Conservation (phyloP, 2,888 invertebrate species). For the Harmothoe impar region DNA sequence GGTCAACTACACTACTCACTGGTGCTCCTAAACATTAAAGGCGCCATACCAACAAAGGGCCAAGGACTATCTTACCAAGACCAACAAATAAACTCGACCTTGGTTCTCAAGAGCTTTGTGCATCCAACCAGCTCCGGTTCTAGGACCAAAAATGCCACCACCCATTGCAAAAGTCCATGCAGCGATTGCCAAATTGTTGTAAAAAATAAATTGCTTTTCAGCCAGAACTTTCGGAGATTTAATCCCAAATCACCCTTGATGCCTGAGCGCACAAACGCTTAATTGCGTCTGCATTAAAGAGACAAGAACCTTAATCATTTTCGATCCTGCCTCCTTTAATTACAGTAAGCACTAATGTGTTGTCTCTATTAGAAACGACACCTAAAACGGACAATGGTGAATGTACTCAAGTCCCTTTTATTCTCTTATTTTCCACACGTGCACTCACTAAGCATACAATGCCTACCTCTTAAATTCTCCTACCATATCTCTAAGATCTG, state of each 20-base stretch:
- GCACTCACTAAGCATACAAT: too few relatives aligned
- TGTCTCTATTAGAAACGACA: slow-evolving; percentile 55
- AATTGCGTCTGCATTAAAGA: slow-evolving; percentile 49
- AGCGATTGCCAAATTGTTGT: slow-evolving; percentile 10
- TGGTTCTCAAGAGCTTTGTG: not conserved
- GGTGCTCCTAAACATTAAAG: not conserved
- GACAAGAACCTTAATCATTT: slow-evolving; percentile 50
- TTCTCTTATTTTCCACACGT: not conserved
- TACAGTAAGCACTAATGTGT: slow-evolving; percentile 40
- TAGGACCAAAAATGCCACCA: not conserved
- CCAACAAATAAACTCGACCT: not conserved
- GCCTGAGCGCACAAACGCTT: slow-evolving; percentile 49
- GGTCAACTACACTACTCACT: not conserved
- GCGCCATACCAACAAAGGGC: not conserved
- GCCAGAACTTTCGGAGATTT: slow-evolving; percentile 51
- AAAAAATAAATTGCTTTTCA: slow-evolving; percentile 55
- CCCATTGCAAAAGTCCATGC: slow-evolving; percentile 6
- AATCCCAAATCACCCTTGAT: slow-evolving; percentile 51
- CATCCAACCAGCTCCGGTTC: not conserved
- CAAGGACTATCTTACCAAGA: not conserved
- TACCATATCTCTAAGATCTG: too few relatives aligned
- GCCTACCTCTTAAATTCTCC: too few relatives aligned
- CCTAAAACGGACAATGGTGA: slow-evolving; percentile 23
- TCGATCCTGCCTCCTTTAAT: slow-evolving; percentile 47
- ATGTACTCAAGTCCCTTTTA: not conserved